These are phyloP conservation scores for Harpagoxenus sublaevis DNA, from an alignment of 2,888 invertebrate species.

Conservation along the genomic window DNA sequence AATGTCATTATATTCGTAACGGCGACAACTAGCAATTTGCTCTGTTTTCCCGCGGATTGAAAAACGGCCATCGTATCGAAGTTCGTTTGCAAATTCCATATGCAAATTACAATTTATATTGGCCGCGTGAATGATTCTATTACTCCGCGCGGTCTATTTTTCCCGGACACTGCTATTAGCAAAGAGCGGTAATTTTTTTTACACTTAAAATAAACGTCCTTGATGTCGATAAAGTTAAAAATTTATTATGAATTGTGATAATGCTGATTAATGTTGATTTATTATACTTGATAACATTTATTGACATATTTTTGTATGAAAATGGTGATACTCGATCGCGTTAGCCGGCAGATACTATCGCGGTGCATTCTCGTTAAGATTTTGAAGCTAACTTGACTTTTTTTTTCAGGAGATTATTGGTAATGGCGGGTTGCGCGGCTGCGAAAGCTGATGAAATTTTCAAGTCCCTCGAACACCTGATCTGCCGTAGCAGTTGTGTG, in stretches of 20 bases:
- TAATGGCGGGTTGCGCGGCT: conserved; percentile 37
- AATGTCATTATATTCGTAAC: conserved; percentile 41
- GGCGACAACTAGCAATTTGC: conserved; percentile 34
- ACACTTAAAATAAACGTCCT: not conserved
- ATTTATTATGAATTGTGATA: not conserved
- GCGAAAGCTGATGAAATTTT: conserved; percentile 54
- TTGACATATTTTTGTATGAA: not conserved
- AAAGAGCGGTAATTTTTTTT: not conserved
- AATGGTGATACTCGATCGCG: not conserved
- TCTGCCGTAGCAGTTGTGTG: conserved; percentile 48
- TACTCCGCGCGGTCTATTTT: not conserved
- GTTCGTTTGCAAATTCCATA: conserved; percentile 37
- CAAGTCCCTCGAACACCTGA: conserved; percentile 49
- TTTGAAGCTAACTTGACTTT: conserved; percentile 44
- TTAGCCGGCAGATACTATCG: not conserved
- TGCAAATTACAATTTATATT: conserved; percentile 46
- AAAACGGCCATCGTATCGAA: conserved; percentile 34
- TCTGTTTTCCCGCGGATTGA: conserved; percentile 29
- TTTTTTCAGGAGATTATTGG: conserved; percentile 34
- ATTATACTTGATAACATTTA: not conserved
- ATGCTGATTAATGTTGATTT: not conserved
- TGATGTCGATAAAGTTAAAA: not conserved
- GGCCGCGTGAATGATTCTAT: conserved; percentile 9
- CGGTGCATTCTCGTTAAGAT: conserved; percentile 36
- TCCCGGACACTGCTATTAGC: not conserved